Evolutionary conservation across 2,797 vertebrate species (phyloP), one percentile per base, ranked within the genome.

Genomic region (Aldrovandia affinis): DNA sequence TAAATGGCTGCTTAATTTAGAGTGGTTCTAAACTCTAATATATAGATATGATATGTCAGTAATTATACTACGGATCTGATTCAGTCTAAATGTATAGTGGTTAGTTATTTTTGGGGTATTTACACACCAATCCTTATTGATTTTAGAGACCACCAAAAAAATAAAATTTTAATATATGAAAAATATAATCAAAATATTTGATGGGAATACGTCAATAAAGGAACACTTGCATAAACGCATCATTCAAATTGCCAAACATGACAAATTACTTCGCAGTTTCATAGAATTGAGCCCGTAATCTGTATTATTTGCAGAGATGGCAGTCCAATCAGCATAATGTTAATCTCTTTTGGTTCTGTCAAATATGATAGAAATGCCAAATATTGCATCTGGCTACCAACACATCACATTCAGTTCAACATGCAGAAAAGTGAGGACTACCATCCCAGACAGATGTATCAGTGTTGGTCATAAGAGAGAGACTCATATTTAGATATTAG

Each of bases 1-100:
- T 55, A 75, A 77, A 52, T 79, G 68, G 68, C 68, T 20, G 1
- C 63, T 68, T 68, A 68, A 36, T 73, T 73, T 39, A 39, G 68
- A 8, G 68, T 20, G 33, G 33, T n/a, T 33, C 36, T 30, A 68
- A 73, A 36, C 15, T 73, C 18, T 22, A 6, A 15, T 33, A 73
- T 65, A 65, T 14, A 73, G 5, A 73, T 33, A 68, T 30, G 14
- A 12, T 73, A 0, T 39, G 30, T 39, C 15, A 14, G 36, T 39
- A 39, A 2, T 50, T 50, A 12, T 36, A 39, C 36, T 28, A 30
- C 12, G 68, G 33, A 33, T 33, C 68, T 39, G 18, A 73, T 73
- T 73, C 36, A 18, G 68, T 73, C 65, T 36, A 22, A 3, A 9
- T 73, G 10, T 0, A 33, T 68, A 39, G 33, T 20, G 14, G 15